phyloP scores from a whole-genome alignment of 2,113 vertebrate genomes.

The Ibidorhyncha struthersii region DNA sequence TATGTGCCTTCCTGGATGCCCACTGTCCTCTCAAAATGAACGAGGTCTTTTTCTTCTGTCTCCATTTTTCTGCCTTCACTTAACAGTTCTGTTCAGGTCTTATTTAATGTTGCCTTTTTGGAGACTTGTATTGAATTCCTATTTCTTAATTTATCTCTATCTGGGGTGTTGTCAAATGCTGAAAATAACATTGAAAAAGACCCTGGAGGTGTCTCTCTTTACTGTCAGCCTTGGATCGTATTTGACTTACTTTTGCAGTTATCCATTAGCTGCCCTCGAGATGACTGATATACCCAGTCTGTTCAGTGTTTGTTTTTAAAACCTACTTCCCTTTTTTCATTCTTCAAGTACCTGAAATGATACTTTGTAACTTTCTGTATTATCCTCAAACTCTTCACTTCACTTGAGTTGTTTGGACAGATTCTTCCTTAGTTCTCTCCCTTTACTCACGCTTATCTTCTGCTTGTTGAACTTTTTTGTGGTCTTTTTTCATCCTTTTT shows the following conservation, averaged over 20 bases:
- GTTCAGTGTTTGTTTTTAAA: background rate
- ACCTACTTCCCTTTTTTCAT: background rate
- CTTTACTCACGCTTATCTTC: background rate
- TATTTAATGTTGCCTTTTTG: rapidly evolving
- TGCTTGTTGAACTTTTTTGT: background rate
- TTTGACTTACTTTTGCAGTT: background rate
- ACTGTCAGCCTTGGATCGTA: background rate
- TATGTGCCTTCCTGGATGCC: background rate
- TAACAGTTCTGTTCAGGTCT: background rate
- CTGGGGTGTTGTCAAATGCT: background rate
- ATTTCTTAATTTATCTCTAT: background rate
- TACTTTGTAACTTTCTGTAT: background rate
- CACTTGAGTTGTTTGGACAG: background rate
- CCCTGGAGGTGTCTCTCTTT: background rate
- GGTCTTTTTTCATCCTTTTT: background rate
- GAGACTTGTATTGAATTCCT: background rate
- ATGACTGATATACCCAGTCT: background rate
- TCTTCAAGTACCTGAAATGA: background rate
- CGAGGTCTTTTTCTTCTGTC: background rate
- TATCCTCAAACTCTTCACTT: background rate
- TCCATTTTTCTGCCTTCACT: background rate
- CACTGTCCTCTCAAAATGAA: background rate
- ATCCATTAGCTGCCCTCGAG: background rate
- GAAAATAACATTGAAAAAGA: background rate
- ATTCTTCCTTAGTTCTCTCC: background rate